Percentiles rank a stretch among this genome's conserved stretches.
Evolutionary conservation across 2,113 vertebrate species (phyloP).

Genomic region (Ifrita kowaldi): DNA sequence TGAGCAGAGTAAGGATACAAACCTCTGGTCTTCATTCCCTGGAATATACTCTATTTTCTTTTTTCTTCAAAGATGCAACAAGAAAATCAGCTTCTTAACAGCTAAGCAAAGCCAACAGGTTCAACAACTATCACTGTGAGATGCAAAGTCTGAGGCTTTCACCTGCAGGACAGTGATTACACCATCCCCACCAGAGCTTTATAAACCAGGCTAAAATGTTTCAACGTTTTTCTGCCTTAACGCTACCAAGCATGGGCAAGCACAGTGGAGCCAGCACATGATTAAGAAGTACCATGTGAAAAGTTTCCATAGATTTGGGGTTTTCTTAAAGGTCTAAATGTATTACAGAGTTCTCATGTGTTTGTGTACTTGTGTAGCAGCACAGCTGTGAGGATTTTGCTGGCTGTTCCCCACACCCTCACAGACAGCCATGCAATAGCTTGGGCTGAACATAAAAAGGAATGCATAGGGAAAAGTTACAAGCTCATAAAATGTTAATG

Average conservation of each 20-base stretch:
- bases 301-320: background rate
- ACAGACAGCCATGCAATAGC: background rate
- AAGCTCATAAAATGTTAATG: background rate
- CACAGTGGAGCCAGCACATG: background rate
- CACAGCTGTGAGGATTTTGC: background rate
- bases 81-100: background rate
- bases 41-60: background rate
- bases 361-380: background rate
- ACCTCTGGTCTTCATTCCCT: background rate
- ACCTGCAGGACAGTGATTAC: background rate
- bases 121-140: background rate
- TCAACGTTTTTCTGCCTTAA: background rate
- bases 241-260: background rate
- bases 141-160: background rate
- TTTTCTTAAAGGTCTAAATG: background rate
- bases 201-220: background rate
- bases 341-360: background rate
- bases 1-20: background rate
- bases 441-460: background rate
- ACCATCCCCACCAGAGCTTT: background rate
- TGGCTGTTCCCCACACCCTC: background rate
- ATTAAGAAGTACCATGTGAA: background rate
- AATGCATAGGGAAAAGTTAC: background rate
- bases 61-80: background rate
- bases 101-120: background rate